These are phyloP conservation scores for Gobiocypris rarus DNA, from an alignment of 2,113 vertebrate species.

Conservation along the genomic window DNA sequence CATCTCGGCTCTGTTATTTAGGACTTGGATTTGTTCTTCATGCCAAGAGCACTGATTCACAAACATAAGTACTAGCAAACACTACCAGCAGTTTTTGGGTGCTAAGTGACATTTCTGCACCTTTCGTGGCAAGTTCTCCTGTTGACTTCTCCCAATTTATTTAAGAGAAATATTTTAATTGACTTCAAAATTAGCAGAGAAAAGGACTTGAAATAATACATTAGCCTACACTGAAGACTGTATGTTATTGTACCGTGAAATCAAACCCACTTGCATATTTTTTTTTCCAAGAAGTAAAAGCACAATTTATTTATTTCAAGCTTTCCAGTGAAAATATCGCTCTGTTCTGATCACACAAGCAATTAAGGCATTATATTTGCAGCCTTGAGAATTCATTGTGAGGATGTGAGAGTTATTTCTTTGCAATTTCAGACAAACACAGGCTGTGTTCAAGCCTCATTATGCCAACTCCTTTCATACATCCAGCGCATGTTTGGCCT, in stretches of 20 bases:
- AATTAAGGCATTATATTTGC: slow-evolving; percentile 37
- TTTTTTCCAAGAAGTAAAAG: not conserved
- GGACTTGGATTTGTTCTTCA: not conserved
- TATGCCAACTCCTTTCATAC: slow-evolving; percentile 38
- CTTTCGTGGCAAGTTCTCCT: not conserved
- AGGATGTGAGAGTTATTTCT: slow-evolving; percentile 45
- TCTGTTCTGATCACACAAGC: slow-evolving; percentile 27
- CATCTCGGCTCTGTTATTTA: too few relatives aligned
- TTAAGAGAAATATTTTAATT: not conserved
- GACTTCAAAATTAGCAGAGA: slow-evolving; percentile 3
- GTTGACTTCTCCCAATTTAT: not conserved
- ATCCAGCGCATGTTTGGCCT: slow-evolving; percentile 39
- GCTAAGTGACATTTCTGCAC: not conserved
- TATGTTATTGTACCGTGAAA: slow-evolving; percentile 6
- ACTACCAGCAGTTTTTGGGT: not conserved
- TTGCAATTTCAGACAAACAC: slow-evolving; percentile 25
- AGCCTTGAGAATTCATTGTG: slow-evolving; percentile 40
- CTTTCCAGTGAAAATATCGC: slow-evolving; percentile 11
- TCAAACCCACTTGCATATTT: slow-evolving; percentile 16
- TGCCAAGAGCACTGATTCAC: not conserved
- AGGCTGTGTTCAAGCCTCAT: slow-evolving; percentile 19
- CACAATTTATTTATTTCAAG: slow-evolving; percentile 20
- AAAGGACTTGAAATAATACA: not conserved
- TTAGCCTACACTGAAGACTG: not conserved
- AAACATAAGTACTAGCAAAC: not conserved